These are phyloP conservation scores for Nycteola revayana DNA, from an alignment of 2,888 invertebrate species.

Conservation along the genomic window DNA sequence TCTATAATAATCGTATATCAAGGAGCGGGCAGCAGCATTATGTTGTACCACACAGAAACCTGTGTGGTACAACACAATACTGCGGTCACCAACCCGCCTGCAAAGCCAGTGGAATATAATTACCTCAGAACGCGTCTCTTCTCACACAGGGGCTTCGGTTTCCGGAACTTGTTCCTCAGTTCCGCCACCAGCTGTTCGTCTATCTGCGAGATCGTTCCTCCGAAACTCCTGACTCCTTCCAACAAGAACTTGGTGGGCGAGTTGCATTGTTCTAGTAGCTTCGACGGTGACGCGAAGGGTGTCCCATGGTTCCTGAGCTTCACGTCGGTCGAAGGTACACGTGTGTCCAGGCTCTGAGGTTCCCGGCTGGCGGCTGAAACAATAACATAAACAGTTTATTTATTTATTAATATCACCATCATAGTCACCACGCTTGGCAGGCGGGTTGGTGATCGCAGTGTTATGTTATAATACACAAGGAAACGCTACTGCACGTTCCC, in stretches of 20 bases:
- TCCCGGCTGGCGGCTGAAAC: conserved; percentile 34
- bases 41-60: no score
- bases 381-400: not conserved
- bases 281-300: conserved; percentile 6
- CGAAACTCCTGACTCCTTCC: conserved; percentile 38
- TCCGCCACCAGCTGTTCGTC: conserved; percentile 33
- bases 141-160: conserved; percentile 54
- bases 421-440: no score
- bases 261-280: conserved; percentile 15
- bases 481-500: no score
- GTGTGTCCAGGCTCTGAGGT: conserved; percentile 51
- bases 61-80: no score
- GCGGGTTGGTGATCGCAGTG: no score
- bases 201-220: conserved; percentile 7
- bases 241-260: conserved; percentile 58
- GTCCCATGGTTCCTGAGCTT: conserved; percentile 21
- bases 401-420: not conserved
- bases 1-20: no score
- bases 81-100: no score
- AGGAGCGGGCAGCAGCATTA: no score
- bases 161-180: conserved; percentile 42
- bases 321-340: conserved; percentile 7
- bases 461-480: no score
- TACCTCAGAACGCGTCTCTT: conserved; percentile 60
- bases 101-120: conserved; percentile 34